Percentiles rank a stretch among this genome's conserved stretches.
Conservation (phyloP, 2,888 invertebrate species). For the Gasteruption jaculator region DNA sequence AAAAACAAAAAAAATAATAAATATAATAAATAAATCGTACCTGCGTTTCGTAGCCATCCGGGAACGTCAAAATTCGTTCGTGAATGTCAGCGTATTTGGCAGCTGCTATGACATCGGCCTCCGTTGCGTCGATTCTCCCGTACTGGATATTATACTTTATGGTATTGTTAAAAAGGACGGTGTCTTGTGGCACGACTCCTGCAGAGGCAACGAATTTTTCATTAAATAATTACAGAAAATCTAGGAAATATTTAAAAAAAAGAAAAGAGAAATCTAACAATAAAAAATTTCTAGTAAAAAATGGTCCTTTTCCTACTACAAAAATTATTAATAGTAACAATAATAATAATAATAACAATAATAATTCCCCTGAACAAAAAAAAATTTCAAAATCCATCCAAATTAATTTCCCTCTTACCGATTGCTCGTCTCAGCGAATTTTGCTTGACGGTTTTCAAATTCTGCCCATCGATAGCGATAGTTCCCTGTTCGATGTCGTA, state of each 20-base stretch:
- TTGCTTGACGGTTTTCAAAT: constrained; percentile 81
- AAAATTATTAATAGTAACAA: no score
- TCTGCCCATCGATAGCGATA: constrained; percentile 84
- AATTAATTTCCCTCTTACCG: no score
- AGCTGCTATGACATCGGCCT: constrained; percentile 82
- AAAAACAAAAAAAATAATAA: not conserved
- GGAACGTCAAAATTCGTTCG: constrained; percentile 84
- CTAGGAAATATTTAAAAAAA: no score
- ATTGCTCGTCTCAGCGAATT: constrained; percentile 79
- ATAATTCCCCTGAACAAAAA: not conserved
- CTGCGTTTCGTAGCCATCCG: constrained; percentile 81
- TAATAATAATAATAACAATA: not conserved
- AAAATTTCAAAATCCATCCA: no score
- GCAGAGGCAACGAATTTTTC: no score
- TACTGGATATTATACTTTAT: constrained; percentile 95
- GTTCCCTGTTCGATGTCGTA: constrained; percentile 89
- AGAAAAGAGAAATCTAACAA: no score
- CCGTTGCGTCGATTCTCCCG: constrained; percentile 72
- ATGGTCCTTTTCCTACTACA: not conserved
- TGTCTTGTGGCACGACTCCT: constrained; percentile 94
- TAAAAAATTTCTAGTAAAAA: not conserved
- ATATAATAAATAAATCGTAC: constrained; percentile 47
- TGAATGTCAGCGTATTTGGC: constrained; percentile 94
- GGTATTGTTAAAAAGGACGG: constrained; percentile 89
- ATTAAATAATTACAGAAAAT: no score